A percentile compares a stretch with the other conserved stretches of the same genome.
Conservation (phyloP, 2,888 invertebrate genomes). For the Sinhomidia bicolor region DNA sequence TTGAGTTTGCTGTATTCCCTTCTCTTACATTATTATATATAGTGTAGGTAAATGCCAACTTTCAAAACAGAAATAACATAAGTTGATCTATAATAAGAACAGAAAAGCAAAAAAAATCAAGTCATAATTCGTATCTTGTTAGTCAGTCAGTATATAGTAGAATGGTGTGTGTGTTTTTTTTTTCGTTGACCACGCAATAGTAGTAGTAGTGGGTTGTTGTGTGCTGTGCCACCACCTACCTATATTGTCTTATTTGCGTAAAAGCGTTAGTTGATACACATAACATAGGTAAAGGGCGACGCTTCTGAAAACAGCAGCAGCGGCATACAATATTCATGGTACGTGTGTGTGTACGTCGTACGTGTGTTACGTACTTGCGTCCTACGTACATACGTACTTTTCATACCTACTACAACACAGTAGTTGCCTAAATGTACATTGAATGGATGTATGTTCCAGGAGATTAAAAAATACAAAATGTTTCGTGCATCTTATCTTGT, state of each 20-base stretch:
- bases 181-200: not conserved
- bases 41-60: not conserved
- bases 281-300: not conserved
- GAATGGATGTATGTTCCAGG: slow-evolving; percentile 17
- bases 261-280: not conserved
- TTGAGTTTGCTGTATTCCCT: no score
- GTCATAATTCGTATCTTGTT: not conserved
- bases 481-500: not conserved
- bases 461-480: not conserved
- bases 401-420: no score
- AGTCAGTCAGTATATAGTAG: not conserved
- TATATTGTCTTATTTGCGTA: not conserved
- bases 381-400: not conserved
- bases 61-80: no score
- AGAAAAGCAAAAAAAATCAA: no score
- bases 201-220: not conserved
- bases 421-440: not conserved
- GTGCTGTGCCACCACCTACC: no score
- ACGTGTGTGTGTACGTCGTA: not conserved
- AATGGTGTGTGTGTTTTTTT: no score
- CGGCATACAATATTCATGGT: not conserved
- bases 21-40: not conserved
- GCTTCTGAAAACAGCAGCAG: not conserved
- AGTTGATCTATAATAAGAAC: no score
- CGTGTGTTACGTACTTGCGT: not conserved